These are phyloP conservation scores for Tenthredo amoena DNA, from an alignment of 2,888 invertebrate genomes.

Conservation along the genomic window DNA sequence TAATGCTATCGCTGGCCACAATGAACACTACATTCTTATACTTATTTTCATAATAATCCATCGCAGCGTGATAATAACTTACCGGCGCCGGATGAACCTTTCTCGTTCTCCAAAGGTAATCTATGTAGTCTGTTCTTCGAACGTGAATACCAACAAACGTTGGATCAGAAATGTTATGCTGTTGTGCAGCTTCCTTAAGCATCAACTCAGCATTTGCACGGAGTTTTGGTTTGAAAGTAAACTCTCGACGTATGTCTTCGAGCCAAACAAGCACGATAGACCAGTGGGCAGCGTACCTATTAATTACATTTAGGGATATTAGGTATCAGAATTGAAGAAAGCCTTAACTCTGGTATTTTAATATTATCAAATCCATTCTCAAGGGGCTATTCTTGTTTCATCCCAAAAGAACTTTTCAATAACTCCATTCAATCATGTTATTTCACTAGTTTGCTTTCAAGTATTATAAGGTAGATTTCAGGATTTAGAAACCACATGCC, in stretches of 20 bases:
- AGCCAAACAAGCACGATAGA: constrained; percentile 81
- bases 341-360: neutral
- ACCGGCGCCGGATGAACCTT: constrained; percentile 75
- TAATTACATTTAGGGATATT: constrained; percentile 19
- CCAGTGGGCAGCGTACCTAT: constrained; percentile 79
- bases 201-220: constrained; percentile 78
- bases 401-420: no score
- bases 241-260: constrained; percentile 81
- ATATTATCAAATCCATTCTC: neutral
- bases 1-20: constrained; percentile 76
- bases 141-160: constrained; percentile 81
- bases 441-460: no score
- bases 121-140: constrained; percentile 81
- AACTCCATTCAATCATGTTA: neutral
- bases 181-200: constrained; percentile 71
- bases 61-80: constrained; percentile 75
- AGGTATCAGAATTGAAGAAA: neutral
- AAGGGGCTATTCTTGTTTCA: neutral
- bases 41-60: constrained; percentile 75
- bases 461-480: no score
- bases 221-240: constrained; percentile 79
- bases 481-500: no score
- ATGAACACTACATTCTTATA: constrained; percentile 75
- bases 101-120: constrained; percentile 80
- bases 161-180: constrained; percentile 68